Evolutionary conservation across 1,140 invertebrate genomes (phyloP).

Genomic region (Drosophila tani): DNA sequence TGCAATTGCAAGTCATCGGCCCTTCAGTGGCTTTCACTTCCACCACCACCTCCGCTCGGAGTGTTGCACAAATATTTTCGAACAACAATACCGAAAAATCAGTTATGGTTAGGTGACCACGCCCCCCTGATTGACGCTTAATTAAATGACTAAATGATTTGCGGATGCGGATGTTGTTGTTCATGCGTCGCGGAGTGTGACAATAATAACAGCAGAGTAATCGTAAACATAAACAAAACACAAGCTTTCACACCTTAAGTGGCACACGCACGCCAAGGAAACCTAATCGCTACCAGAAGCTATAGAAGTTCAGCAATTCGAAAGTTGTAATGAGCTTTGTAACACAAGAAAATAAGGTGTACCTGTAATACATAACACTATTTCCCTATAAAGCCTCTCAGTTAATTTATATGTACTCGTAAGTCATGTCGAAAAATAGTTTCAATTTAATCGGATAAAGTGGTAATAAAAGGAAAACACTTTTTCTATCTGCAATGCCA

Average conservation of each 20-base stretch:
- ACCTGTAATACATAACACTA: neutral
- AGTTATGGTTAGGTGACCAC: slow-evolving; percentile 63
- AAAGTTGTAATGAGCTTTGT: slow-evolving; percentile 17
- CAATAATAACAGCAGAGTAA: slow-evolving; percentile 24
- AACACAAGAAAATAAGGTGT: slow-evolving; percentile 2
- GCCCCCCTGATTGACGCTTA: slow-evolving; percentile 61
- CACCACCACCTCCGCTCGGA: neutral
- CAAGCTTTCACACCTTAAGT: slow-evolving; percentile 24
- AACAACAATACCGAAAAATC: slow-evolving; percentile 31
- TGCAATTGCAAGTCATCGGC: slow-evolving; percentile 64
- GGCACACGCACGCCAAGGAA: slow-evolving; percentile 1
- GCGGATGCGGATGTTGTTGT: slow-evolving; percentile 60
- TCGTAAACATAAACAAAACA: slow-evolving; percentile 17
- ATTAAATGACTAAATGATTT: slow-evolving; percentile 72
- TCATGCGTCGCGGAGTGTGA: slow-evolving; percentile 34
- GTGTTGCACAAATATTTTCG: slow-evolving; percentile 51
- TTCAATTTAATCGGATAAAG: slow-evolving; percentile 18
- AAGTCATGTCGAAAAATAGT: neutral
- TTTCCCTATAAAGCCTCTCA: neutral
- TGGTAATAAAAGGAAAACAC: slow-evolving; percentile 14
- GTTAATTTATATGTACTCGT: neutral
- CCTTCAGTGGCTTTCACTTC: slow-evolving; percentile 33
- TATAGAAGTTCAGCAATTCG: slow-evolving; percentile 11
- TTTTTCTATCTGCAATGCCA: slow-evolving; percentile 1
- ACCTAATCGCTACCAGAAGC: neutral